Evolutionary conservation across 2,113 vertebrate species (phyloP), one percentile per base, ranked within the genome.

Genomic region (Pyrgilauda ruficollis): DNA sequence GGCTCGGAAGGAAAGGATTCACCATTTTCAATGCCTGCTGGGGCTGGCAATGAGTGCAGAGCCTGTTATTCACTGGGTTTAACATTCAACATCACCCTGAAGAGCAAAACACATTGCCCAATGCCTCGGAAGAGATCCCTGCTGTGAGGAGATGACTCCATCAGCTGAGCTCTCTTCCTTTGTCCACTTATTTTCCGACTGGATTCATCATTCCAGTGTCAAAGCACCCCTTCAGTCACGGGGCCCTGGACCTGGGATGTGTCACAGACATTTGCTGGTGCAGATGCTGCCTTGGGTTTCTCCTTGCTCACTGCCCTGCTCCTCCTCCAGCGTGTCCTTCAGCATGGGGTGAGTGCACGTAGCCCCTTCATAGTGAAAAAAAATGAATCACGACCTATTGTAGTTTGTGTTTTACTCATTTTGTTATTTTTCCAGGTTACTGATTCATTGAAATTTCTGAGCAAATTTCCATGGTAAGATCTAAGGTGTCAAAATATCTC

Each of bases 341-440:
- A 81, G 69, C 47, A 23, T 84, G 73, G 58, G 80, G 24, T 58
- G 47, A 70, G 56, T 33, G 58, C 90, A 87, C 13, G 35, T 89
- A 90, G 90, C 18, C 47, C 43, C 46, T 47, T 26, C 26, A 75
- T 4, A 2, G 58, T 66, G 43, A 82, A 93, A 88, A 92, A 76
- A 77, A 58, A 35, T 93, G 92, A 97, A 95, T 96, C 97, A 96
- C 13, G 12, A 59, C 53, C 50, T 94, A 93, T 92, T 93, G 89
- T 96, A 91, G n/a, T 69, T 41, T 46, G 82, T 61, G 12, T 55
- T 87, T 73, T 82, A 90, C 78, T 96, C 75, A 85, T 73, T 89
- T 77, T 44, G 56, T 5, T 18, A 55, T 75, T 93, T 81, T 94
- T 94, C 64, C 90, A 94, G 64, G 55, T 89, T 92, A 72, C 86